phyloP scores from a whole-genome alignment of 2,888 invertebrate species.

The Cheilosia impressa region DNA sequence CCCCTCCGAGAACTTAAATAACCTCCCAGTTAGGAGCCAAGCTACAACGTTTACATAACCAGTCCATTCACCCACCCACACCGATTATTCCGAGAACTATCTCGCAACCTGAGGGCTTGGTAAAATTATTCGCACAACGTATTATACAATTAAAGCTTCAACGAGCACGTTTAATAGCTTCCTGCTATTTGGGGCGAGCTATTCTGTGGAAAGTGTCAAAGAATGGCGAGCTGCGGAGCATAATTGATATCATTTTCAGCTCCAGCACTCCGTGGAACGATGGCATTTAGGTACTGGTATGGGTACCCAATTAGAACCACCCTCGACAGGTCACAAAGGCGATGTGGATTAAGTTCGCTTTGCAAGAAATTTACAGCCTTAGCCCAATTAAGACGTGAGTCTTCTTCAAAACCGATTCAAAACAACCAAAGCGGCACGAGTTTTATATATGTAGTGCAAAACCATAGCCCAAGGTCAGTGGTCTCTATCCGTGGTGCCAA shows the following conservation, averaged over 20 bases:
- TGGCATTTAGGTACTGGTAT: neutral
- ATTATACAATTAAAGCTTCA: constrained; percentile 28
- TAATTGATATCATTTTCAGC: constrained; percentile 70
- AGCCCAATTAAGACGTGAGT: constrained; percentile 53
- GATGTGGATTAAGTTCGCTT: neutral
- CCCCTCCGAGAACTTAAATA: too few species aligned
- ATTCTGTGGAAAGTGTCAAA: constrained; percentile 67
- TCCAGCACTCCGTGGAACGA: constrained; percentile 50
- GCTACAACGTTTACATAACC: neutral
- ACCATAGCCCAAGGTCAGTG: constrained; percentile 67
- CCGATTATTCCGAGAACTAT: constrained; percentile 30
- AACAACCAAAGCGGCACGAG: constrained; percentile 52
- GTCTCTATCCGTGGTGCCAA: constrained; percentile 40
- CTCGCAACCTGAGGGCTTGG: neutral
- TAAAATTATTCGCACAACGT: constrained; percentile 11
- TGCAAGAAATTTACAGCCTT: constrained; percentile 42
- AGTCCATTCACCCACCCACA: constrained; percentile 29
- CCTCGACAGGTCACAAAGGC: constrained; percentile 21
- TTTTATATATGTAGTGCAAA: constrained; percentile 19
- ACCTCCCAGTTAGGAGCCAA: neutral
- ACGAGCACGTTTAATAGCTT: constrained; percentile 51
- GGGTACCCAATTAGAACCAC: neutral
- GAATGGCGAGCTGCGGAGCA: constrained; percentile 30
- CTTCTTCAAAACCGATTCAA: constrained; percentile 14
- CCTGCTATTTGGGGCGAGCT: constrained; percentile 21